phyloP scores from a whole-genome alignment of 2,113 vertebrate genomes.

The Poecile atricapillus region DNA sequence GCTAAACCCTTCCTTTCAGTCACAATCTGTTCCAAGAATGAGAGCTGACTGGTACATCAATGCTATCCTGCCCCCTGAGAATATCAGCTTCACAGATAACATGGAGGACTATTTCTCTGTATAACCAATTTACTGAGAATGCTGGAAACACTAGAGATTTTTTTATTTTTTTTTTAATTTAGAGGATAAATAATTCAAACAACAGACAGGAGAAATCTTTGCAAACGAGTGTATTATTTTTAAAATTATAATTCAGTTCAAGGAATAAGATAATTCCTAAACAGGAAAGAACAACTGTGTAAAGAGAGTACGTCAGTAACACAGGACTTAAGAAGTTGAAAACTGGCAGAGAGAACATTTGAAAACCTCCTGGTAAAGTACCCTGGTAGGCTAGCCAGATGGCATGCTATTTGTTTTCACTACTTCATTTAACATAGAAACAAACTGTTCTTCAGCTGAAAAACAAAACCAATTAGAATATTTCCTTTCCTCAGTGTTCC shows the following conservation, averaged over 20 bases:
- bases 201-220: neutral
- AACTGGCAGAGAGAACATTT: neutral
- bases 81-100: conserved; percentile 40
- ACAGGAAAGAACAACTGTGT: neutral
- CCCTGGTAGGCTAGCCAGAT: conserved; percentile 46
- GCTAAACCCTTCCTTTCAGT: conserved; percentile 40
- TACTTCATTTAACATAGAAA: conserved; percentile 51
- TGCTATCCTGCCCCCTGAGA: conserved; percentile 31
- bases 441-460: conserved; percentile 47
- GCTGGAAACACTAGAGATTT: neutral
- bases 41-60: neutral
- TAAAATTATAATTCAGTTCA: neutral
- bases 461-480: conserved; percentile 36
- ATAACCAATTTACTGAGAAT: neutral
- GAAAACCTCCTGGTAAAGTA: conserved; percentile 22
- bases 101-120: neutral
- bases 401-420: conserved; percentile 51
- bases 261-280: neutral
- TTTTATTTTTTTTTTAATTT: neutral
- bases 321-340: neutral
- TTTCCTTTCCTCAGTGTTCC: conserved; percentile 6
- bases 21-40: conserved; percentile 43
- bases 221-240: neutral
- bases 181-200: neutral
- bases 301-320: neutral